Percentiles rank a stretch among this genome's conserved stretches.
Evolutionary conservation across 2,888 invertebrate species (phyloP).

Genomic region (Cryptosula pallasiana): DNA sequence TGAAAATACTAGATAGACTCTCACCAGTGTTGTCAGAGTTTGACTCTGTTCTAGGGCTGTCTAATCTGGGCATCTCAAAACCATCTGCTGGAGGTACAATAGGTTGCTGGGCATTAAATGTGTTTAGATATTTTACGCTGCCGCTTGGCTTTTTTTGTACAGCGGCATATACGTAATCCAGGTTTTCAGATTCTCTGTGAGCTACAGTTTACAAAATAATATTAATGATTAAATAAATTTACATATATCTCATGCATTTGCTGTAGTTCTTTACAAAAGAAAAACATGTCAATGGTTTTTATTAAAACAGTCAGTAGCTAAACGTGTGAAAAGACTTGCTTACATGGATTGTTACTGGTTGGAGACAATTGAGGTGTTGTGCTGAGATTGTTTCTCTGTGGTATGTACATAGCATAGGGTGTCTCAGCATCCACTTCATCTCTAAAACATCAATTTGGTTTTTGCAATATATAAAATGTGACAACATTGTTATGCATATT

Average conservation of each 20-base stretch:
- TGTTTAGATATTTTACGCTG: background rate
- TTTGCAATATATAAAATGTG: background rate
- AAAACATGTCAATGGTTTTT: too few relatives aligned
- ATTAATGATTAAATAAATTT: too few relatives aligned
- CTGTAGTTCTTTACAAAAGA: too few relatives aligned
- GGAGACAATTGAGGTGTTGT: background rate
- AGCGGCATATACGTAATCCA: background rate
- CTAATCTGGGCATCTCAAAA: background rate
- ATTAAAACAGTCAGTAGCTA: too few relatives aligned
- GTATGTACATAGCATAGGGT: background rate
- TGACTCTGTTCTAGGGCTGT: background rate
- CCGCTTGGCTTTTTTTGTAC: slow-evolving; percentile 3
- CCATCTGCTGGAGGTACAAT: background rate
- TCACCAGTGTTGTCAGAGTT: slow-evolving; percentile 21
- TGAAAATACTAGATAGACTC: too few relatives aligned
- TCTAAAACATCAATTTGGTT: background rate
- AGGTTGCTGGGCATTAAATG: background rate
- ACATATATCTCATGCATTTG: too few relatives aligned
- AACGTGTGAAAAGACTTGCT: too few relatives aligned
- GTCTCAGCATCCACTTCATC: background rate
- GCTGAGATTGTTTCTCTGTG: slow-evolving; percentile 15
- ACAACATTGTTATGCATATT: too few relatives aligned
- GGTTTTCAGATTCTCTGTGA: background rate
- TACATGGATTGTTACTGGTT: background rate
- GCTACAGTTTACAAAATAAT: too few relatives aligned